These are phyloP conservation scores for Coreius guichenoti DNA, from an alignment of 2,797 vertebrate genomes.

Conservation along the genomic window DNA sequence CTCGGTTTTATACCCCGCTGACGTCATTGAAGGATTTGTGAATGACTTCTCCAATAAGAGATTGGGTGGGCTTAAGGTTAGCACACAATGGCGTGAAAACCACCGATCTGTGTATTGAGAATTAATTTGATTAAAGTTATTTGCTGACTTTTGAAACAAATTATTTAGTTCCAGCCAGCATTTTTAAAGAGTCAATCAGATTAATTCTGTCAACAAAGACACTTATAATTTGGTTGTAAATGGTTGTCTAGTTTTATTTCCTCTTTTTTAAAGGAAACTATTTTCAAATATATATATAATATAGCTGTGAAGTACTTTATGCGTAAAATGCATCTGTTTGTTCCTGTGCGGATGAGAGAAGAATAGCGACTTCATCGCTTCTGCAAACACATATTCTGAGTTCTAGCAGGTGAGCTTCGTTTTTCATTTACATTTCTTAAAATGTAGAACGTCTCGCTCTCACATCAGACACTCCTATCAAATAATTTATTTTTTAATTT, in stretches of 20 bases:
- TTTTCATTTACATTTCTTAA: slow-evolving; percentile 2
- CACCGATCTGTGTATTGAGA: slow-evolving; percentile 86
- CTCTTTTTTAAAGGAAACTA: not conserved
- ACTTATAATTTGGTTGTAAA: slow-evolving; percentile 70
- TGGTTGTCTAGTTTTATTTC: slow-evolving; percentile 37
- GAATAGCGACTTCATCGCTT: slow-evolving; percentile 9
- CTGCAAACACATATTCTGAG: slow-evolving; percentile 13
- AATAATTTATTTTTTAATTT: not conserved
- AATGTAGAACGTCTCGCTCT: not conserved
- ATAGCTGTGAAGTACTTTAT: not conserved
- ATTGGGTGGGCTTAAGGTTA: slow-evolving; percentile 73
- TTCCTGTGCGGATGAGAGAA: not conserved
- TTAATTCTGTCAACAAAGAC: slow-evolving; percentile 75
- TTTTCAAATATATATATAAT: not conserved
- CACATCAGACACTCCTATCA: not conserved
- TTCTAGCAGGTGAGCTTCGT: slow-evolving; percentile 41
- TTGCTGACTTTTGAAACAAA: slow-evolving; percentile 73
- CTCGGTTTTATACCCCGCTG: slow-evolving; percentile 89
- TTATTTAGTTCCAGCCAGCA: slow-evolving; percentile 57
- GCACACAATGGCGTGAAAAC: slow-evolving; percentile 74
- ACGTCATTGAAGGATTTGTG: slow-evolving; percentile 89
- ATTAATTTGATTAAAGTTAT: slow-evolving; percentile 93
- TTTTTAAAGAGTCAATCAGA: slow-evolving; percentile 82
- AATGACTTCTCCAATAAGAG: slow-evolving; percentile 82
- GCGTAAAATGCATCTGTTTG: not conserved